Base-by-base conservation (phyloP, 1,140 invertebrate genomes). In the Lucilia sericata region DNA sequence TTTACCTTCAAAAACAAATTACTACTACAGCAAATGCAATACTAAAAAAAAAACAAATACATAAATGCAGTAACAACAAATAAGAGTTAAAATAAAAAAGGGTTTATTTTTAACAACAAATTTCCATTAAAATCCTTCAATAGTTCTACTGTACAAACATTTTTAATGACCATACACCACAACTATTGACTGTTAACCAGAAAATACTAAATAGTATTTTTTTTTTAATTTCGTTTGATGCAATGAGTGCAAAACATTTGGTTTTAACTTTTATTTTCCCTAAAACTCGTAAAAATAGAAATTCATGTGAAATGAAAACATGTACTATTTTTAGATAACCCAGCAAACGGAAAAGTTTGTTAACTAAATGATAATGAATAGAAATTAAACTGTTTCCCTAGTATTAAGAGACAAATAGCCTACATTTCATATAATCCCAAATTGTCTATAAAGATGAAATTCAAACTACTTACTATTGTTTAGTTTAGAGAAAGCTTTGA, bases 71-170 rank as follows among this genome's bases (percentile, higher is more conserved):
- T 14, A 60, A n/a, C 55, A 60, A 60, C 55, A 60, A 60, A 17
- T n/a, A 17, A 60, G 14, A 60, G n/a, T n/a, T 60, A n/a, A 60
- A 60, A 60, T n/a, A 60, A 60, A 60, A n/a, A 60, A 60, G 55
- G n/a, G 55, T 60, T 60, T 60, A 60, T 60, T 60, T 60, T 60
- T 60, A 60, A 60, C 55, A 60, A 60, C 55, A 60, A 60, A 60
- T 60, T 60, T 17, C 55, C 55, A 60, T 60, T 60, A 60, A 60
- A 60, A 60, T 60, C 55, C 55, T 60, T 60, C 55, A 60, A 60
- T 60, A 60, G 55, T 60, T 60, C 13, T 60, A 14, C 55, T n/a
- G 4, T n/a, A 60, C 8, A 17, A 60, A 60, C n/a, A n/a, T 17
- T 60, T 60, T 60, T 60, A 60, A 60, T 60, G 55, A 60, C 55